Evolutionary conservation across 2,888 invertebrate genomes (phyloP), one percentile per base, ranked within the genome.

Genomic region (Caenorhabditis sp.): DNA sequence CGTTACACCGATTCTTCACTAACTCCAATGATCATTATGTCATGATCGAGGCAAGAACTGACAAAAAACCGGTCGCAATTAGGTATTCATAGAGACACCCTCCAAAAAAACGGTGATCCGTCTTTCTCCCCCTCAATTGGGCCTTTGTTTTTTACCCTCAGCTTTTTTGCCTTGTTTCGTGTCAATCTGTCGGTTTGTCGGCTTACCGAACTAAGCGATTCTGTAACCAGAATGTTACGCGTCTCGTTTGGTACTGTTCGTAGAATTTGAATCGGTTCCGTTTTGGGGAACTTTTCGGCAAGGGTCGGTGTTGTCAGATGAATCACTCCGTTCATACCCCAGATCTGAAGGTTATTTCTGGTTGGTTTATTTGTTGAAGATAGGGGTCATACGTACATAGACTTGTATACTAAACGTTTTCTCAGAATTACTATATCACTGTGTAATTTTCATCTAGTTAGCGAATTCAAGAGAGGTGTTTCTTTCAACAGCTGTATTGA

Each of bases 181-280:
- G n/a, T n/a, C n/a, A n/a, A n/a, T n/a, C n/a, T n/a, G n/a, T n/a
- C n/a, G n/a, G 74, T 71, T 61, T 53, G 35, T 71, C 60, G 40
- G 47, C 76, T 67, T 67, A 76, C 76, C 51, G 67, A 67, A 53
- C 76, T 67, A 61, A 76, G 67, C 40, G 83, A 80, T 56, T 87
- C 87, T 18, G 87, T 87, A 20, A 87, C 78, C 32, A 87, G 79
- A 60, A 87, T 87, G 65, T 86, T 87, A 35, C 87, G 79, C 13
- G 86, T 86, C 24, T 86, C 78, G 35, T 83, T 62, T 5, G 74
- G 50, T 55, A 58, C 77, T 28, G 70, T 62, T 53, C 85, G 72
- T 37, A 87, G 61, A 51, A 86, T 85, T 4, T 87, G 84, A n/a
- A 87, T 70, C 37, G 82, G 74, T n/a, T 78, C 65, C 9, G 71